Conservation (phyloP, 2,888 invertebrate genomes). For the Nomada goodeniana region DNA sequence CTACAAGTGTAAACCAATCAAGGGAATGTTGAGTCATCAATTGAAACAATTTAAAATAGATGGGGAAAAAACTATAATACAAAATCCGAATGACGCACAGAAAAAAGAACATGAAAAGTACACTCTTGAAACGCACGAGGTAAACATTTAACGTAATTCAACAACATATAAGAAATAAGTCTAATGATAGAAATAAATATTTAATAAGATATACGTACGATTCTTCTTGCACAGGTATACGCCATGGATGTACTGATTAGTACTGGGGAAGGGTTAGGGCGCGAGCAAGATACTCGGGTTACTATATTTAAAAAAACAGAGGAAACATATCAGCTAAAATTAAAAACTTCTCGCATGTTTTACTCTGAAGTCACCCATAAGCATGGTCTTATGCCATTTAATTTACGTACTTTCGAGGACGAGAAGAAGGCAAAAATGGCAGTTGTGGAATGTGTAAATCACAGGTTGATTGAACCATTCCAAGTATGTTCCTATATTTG, state of each 20-base stretch:
- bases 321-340: conserved; percentile 97
- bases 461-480: conserved; percentile 99
- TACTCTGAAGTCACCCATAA: conserved; percentile 95
- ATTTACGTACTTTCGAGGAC: conserved; percentile 96
- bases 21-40: conserved; percentile 98
- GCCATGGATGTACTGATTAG: conserved; percentile 99
- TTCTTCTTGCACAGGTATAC: conserved; percentile 86
- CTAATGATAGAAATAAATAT: background rate
- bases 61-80: conserved; percentile 98
- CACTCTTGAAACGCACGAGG: conserved; percentile 97
- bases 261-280: conserved; percentile 96
- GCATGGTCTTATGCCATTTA: conserved; percentile 99
- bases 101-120: conserved; percentile 99
- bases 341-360: conserved; percentile 97
- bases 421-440: conserved; percentile 99
- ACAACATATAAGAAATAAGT: background rate
- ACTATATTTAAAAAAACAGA: conserved; percentile 99
- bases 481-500: conserved; percentile 89
- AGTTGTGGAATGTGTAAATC: conserved; percentile 98
- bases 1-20: conserved; percentile 98
- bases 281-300: conserved; percentile 97
- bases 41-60: conserved; percentile 98
- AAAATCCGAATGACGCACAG: conserved; percentile 98
- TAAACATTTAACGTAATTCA: conserved; percentile 42
- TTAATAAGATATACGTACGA: background rate